Evolutionary conservation across 2,888 invertebrate species (phyloP).

Genomic region (Sylvicola cinctus): DNA sequence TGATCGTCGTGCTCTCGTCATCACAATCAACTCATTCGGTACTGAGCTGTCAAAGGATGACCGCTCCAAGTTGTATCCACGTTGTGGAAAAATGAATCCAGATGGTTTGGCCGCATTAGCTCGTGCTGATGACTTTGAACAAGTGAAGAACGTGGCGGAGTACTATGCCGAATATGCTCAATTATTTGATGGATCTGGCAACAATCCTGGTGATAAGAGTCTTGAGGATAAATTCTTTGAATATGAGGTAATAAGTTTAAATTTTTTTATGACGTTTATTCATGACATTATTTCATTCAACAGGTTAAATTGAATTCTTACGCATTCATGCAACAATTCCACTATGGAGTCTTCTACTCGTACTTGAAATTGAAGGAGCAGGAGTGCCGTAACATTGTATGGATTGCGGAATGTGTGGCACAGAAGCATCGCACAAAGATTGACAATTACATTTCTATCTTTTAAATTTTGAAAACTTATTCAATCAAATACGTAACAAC

Average conservation of each 20-base stretch:
- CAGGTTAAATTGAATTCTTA: constrained; percentile 87
- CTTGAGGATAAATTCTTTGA: constrained; percentile 99
- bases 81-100: constrained; percentile 90
- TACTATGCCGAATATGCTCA: constrained; percentile 95
- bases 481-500: too few relatives aligned
- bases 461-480: constrained; percentile 54
- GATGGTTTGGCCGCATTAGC: constrained; percentile 90
- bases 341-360: constrained; percentile 98
- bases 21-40: constrained; percentile 98
- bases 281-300: constrained; percentile 11
- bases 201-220: constrained; percentile 94
- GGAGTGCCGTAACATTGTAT: constrained; percentile 97
- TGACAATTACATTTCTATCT: constrained; percentile 99
- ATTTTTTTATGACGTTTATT: background rate
- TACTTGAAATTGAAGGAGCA: constrained; percentile 98
- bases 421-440: constrained; percentile 98
- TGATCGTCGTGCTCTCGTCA: constrained; percentile 95
- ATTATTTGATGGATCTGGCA: constrained; percentile 91
- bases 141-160: constrained; percentile 95
- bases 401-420: constrained; percentile 99
- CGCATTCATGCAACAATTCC: constrained; percentile 97
- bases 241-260: constrained; percentile 59
- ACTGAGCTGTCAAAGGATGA: constrained; percentile 98
- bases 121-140: constrained; percentile 96
- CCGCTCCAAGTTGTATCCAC: constrained; percentile 87